Evolutionary conservation across 2,797 vertebrate genomes (phyloP), one percentile per base, ranked within the genome.

Genomic region (Selene dorsalis): DNA sequence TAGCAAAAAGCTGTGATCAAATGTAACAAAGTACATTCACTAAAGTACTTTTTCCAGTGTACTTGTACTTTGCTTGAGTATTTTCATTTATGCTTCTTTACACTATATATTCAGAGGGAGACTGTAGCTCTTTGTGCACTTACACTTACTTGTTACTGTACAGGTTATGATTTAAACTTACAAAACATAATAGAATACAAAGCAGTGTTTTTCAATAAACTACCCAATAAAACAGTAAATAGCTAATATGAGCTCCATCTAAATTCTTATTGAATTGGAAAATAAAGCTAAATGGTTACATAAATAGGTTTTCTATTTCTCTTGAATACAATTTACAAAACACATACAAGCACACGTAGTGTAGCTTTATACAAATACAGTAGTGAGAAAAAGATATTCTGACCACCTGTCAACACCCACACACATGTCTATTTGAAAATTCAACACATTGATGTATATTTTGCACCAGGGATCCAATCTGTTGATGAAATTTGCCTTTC

Each of bases 401-500:
- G 69, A 38, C 6, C 22, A 57, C 35, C 61, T 43, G 45, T 58
- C 24, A 48, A 56, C 47, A 62, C 43, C 22, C 30, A 17, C 35
- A 32, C 12, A 57, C 32, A 80, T 2, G 55, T 35, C 32, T 41
- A 26, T 69, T 61, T 69, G 18, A 80, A 80, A 69, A 74, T 69
- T 82, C 68, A 63, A 53, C 62, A 73, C 52, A 68, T 75, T 45
- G 68, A 62, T 28, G 62, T 67, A 22, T 77, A 58, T 63, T 84
- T 38, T 69, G 47, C 77, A 67, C 55, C 55, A 52, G 38, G 69
- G 63, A 58, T 32, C 26, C 69, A 41, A 80, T 78, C 76, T 82
- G 78, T 75, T 69, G 16, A 63, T 71, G 64, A 85, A 79, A 85
- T 60, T 62, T 72, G 50, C 45, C 53, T 60, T 50, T n/a, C 38